phyloP scores from a whole-genome alignment of 2,113 vertebrate species.

The Lepidothrix coronata region DNA sequence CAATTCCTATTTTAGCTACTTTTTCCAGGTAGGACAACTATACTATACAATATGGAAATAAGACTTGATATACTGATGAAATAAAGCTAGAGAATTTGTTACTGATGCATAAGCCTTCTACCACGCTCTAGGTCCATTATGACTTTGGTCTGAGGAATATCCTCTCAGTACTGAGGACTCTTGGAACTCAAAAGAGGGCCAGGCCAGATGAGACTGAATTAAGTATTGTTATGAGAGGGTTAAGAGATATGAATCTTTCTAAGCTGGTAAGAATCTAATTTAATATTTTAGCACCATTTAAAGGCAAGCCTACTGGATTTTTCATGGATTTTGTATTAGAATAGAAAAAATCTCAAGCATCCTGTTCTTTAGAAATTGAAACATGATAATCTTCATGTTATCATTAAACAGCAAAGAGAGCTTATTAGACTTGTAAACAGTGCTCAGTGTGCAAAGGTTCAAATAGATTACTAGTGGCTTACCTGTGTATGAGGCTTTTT shows the following conservation, averaged over 20 bases:
- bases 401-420: neutral
- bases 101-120: neutral
- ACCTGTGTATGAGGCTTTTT: neutral
- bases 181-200: slow-evolving; percentile 79
- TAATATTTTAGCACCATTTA: neutral
- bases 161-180: slow-evolving; percentile 78
- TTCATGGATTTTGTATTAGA: neutral
- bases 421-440: neutral
- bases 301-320: neutral
- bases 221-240: slow-evolving; percentile 79
- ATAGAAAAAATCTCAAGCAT: neutral
- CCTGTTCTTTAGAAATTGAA: neutral
- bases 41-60: neutral
- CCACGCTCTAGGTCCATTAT: slow-evolving; percentile 74
- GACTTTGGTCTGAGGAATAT: slow-evolving; percentile 83
- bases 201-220: slow-evolving; percentile 75
- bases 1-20: neutral
- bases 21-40: neutral
- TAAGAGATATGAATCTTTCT: slow-evolving; percentile 83
- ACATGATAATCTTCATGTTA: neutral
- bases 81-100: neutral
- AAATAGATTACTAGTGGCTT: neutral
- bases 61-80: neutral
- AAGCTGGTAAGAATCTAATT: slow-evolving; percentile 71
- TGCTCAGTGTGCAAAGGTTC: neutral